Evolutionary conservation across 2,113 vertebrate species (phyloP).

Genomic region (Balaeniceps rex): DNA sequence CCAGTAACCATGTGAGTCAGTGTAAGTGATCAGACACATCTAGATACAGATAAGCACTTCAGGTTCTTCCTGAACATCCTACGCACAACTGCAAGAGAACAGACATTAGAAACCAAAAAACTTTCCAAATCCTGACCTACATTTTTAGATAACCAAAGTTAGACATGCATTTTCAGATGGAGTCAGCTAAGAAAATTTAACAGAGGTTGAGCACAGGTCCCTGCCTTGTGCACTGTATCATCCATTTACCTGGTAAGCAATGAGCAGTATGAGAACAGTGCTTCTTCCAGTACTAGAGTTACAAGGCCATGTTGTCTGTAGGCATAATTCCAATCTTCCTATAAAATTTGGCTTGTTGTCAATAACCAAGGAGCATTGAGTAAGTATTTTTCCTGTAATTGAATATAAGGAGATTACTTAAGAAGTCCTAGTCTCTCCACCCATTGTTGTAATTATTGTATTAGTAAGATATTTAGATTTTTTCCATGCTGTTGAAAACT

Average conservation of each 20-base stretch:
- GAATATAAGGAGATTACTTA: background rate
- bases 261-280: background rate
- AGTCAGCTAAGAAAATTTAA: background rate
- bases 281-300: background rate
- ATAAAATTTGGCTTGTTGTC: background rate
- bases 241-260: background rate
- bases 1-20: slow-evolving; percentile 9
- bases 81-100: background rate
- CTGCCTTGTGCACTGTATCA: background rate
- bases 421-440: background rate
- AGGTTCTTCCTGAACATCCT: background rate
- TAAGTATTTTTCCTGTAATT: slow-evolving; percentile 30
- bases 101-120: background rate
- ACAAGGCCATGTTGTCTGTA: background rate
- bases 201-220: background rate
- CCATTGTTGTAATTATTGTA: background rate
- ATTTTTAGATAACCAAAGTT: background rate
- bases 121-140: background rate
- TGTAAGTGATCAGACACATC: background rate
- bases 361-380: background rate
- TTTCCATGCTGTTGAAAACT: background rate
- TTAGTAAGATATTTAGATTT: background rate
- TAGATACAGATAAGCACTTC: background rate
- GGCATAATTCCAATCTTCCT: background rate
- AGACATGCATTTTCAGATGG: background rate